A percentile compares a stretch with the other conserved stretches of the same genome.
These are phyloP conservation scores for Hypothenemus hampei DNA, from an alignment of 1,140 invertebrate genomes.

Conservation along the genomic window DNA sequence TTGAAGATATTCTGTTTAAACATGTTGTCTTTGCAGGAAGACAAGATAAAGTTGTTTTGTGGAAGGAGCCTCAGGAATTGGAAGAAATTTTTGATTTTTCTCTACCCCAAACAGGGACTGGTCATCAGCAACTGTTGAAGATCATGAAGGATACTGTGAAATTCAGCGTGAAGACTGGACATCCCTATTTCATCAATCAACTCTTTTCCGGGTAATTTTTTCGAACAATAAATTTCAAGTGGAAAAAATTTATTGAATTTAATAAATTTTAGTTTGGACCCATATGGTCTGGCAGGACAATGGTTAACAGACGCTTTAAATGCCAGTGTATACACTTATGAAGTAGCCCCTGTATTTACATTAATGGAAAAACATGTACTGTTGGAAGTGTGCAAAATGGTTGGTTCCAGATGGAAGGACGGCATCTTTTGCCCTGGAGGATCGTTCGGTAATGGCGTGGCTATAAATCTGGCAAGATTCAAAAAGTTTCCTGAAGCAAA, in stretches of 20 bases:
- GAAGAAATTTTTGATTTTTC: conserved; percentile 43
- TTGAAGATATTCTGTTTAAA: conserved; percentile 41
- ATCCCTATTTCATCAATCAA: conserved; percentile 53
- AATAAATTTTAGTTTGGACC: conserved; percentile 49
- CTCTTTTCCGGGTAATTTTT: conserved; percentile 48
- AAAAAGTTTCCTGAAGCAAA: conserved; percentile 55
- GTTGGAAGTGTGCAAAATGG: conserved; percentile 51
- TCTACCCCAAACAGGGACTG: conserved; percentile 40
- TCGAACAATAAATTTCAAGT: not conserved
- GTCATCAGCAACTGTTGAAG: conserved; percentile 44
- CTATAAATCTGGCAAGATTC: conserved; percentile 59
- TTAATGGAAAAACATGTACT: conserved; percentile 50
- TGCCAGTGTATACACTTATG: conserved; percentile 53
- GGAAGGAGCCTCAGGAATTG: conserved; percentile 42
- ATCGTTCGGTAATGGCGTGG: conserved; percentile 68
- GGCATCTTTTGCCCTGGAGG: conserved; percentile 68
- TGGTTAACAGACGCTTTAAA: conserved; percentile 53
- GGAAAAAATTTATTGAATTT: no score
- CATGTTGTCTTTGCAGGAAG: conserved; percentile 43
- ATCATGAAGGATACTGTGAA: conserved; percentile 45
- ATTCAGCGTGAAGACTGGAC: conserved; percentile 52
- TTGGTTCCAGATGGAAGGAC: conserved; percentile 50
- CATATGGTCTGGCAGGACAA: conserved; percentile 52
- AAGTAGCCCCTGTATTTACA: conserved; percentile 55
- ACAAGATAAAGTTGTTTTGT: conserved; percentile 42